Evolutionary conservation across 2,113 vertebrate genomes (phyloP).

Genomic region (Eubucco bourcierii): DNA sequence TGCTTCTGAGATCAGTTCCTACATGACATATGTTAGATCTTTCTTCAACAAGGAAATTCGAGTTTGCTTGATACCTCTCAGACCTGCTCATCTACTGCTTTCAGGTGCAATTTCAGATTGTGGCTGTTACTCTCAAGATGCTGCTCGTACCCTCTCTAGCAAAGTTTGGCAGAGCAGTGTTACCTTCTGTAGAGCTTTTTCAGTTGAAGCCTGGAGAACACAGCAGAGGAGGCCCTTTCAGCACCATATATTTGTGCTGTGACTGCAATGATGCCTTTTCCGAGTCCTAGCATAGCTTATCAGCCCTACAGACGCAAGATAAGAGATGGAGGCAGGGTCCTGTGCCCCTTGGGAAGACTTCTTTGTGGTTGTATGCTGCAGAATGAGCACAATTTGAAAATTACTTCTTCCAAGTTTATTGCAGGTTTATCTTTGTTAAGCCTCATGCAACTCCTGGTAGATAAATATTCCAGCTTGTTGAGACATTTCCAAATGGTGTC

Average conservation of each 20-base stretch:
- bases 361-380: background rate
- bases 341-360: background rate
- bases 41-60: background rate
- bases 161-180: background rate
- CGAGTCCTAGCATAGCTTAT: background rate
- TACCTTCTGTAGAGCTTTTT: background rate
- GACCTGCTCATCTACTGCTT: background rate
- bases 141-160: background rate
- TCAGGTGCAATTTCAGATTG: background rate
- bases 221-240: background rate
- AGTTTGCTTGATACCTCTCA: background rate
- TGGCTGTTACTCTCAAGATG: background rate
- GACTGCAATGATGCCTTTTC: background rate
- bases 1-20: background rate
- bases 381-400: background rate
- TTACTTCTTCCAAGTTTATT: background rate
- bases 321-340: background rate
- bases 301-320: background rate
- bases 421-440: background rate
- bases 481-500: background rate
- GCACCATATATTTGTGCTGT: background rate
- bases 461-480: background rate
- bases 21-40: background rate
- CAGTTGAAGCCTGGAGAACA: background rate
- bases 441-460: background rate